Conservation (phyloP, 1,140 invertebrate genomes). For the Pararge aegeria region DNA sequence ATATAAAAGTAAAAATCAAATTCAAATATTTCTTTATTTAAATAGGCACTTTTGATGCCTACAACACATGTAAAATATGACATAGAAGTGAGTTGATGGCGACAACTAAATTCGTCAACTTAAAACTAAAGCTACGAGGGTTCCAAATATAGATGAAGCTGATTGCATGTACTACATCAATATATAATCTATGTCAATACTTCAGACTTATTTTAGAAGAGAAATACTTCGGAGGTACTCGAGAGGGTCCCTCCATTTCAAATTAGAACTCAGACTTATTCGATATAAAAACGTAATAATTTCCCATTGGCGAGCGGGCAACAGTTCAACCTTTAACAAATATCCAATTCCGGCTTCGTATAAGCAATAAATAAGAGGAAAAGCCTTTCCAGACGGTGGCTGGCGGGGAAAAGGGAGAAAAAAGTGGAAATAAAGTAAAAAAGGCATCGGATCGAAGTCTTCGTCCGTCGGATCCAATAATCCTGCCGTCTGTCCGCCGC, state of each 20-base stretch:
- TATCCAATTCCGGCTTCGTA: conserved; percentile 75
- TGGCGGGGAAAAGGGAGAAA: conserved; percentile 43
- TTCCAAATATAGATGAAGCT: no score
- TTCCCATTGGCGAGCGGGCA: conserved; percentile 46
- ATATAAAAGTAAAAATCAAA: no score
- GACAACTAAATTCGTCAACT: no score
- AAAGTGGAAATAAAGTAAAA: conserved; percentile 45
- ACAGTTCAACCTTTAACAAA: conserved; percentile 70
- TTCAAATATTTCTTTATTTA: no score
- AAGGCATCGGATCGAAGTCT: conserved; percentile 73
- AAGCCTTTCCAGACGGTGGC: conserved; percentile 72
- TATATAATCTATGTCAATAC: neutral
- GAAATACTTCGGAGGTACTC: neutral
- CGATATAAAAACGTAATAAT: conserved; percentile 55
- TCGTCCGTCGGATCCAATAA: conserved; percentile 77
- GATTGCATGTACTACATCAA: neutral
- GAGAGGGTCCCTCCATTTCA: conserved; percentile 21
- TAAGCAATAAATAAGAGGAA: conserved; percentile 79
- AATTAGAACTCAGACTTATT: conserved; percentile 40
- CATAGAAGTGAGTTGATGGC: no score
- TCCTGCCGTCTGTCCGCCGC: conserved; percentile 73
- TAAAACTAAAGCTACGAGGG: no score
- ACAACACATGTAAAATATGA: no score
- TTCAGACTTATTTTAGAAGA: neutral
- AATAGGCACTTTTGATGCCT: no score